Evolutionary conservation across 2,113 vertebrate species (phyloP), one percentile per base, ranked within the genome.

Genomic region (Sporophila hypoxantha): DNA sequence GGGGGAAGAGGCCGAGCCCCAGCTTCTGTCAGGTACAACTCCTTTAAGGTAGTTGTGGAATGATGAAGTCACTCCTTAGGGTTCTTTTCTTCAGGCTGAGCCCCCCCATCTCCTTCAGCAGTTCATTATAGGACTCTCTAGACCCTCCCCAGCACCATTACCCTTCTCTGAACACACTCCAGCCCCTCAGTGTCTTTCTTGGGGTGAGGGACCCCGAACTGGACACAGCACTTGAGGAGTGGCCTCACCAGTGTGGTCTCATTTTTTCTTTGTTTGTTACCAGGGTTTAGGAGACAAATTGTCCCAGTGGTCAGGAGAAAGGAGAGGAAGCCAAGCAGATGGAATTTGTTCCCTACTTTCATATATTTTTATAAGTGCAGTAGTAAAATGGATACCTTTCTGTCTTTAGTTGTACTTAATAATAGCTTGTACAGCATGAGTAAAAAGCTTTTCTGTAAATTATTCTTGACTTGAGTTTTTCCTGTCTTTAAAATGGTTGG

Each of bases 1-100:
- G 26, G 17, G 17, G 68, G 34, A 47, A 47, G 30, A 41, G 10
- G 12, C 47, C 0, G 0, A 68, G 30, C 26, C 21, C 18, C 77
- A 49, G 46, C 46, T 67, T 67, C 34, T 41, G 23, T 22, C 37
- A 67, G 29, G 4, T 46, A 22, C 52, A 46, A 5, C 53, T 46
- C 25, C 17, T 41, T 36, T 32, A 30, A 32, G 55, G 39, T 34
- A 26, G 29, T 2, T 80, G 39, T 30, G 47, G 39, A 67, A 52
- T 46, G 23, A 19, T 32, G 19, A 47, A 7, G 34, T 75, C 39
- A 11, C 7, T 18, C 12, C 34, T 61, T 41, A 81, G 26, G 5
- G 3, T 22, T 15, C 26, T 81, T 61, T 81, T 27, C 30, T 32
- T 21, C 47, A 41, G 34, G 30, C 29, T 53, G 30, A 66, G 26